Conservation (phyloP, 2,888 invertebrate species). For the Orthosia incerta region DNA sequence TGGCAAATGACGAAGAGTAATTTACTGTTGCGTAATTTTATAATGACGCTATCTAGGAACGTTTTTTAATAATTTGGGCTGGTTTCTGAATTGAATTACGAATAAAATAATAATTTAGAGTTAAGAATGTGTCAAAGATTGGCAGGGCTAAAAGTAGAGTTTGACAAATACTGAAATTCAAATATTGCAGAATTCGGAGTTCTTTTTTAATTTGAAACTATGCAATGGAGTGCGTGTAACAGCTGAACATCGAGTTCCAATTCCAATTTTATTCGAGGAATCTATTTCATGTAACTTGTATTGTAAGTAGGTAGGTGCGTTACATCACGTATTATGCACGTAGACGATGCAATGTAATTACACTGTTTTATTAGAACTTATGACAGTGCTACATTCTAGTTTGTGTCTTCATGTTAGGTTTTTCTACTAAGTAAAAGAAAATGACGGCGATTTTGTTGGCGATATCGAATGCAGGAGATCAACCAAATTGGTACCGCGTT, state of each 20-base stretch:
- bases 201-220: conserved; percentile 10
- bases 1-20: conserved; percentile 3
- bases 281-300: conserved; percentile 50
- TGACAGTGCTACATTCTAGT: neutral
- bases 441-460: too few species aligned
- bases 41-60: neutral
- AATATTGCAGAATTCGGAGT: neutral
- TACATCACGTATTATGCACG: conserved; percentile 41
- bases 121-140: too few species aligned
- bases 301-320: conserved; percentile 18
- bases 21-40: conserved; percentile 16
- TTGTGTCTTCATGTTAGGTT: neutral
- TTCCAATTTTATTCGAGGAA: conserved; percentile 47
- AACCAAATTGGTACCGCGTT: too few species aligned
- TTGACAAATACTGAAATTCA: neutral
- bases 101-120: too few species aligned
- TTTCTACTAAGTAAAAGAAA: neutral
- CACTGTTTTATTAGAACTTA: conserved; percentile 34
- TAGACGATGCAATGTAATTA: conserved; percentile 45
- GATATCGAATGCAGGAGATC: neutral
- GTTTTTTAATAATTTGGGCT: too few species aligned
- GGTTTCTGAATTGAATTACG: too few species aligned
- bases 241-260: conserved; percentile 51
- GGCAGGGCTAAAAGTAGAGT: neutral
- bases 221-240: conserved; percentile 50